Evolutionary conservation across 2,888 invertebrate species (phyloP), one percentile per base, ranked within the genome.

Genomic region (Hemithea aestivaria): DNA sequence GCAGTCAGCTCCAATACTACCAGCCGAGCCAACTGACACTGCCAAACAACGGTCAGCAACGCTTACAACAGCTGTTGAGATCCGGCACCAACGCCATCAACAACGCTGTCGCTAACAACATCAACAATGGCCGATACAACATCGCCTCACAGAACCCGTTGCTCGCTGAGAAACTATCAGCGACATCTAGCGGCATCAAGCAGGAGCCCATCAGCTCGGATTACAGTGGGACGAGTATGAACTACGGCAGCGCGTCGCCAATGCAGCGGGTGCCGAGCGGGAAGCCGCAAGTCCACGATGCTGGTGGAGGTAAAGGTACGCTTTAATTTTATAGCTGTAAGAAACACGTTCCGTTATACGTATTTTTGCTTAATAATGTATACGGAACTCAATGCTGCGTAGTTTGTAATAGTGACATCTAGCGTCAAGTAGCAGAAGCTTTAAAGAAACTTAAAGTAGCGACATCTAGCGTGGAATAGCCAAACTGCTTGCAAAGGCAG

Each of bases 141-240:
- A 94, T 96, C 50, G 94, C 94, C 16, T 95, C 95, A 7, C 93
- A 94, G 28, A 96, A 96, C 79, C 96, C 96, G 8, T 79, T 96
- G 52, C 88, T 96, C 46, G 96, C 96, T 56, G 96, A 96, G 89
- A 93, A 93, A 71, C 77, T 90, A 51, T 90, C 96, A 64, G 94
- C 96, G 74, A 93, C 94, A 89, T 90, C 89, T 79, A 84, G 88
- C 78, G 79, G 88, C 69, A 80, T 89, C 78, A 87, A 89, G 80
- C 85, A 88, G 48, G 87, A 88, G 60, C 88, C 88, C 6, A 70
- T 83, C 48, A 87, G 84, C 45, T 77, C 81, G 45, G 88, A 88
- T 56, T 88, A 88, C 62, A 83, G 73, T 60, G 87, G 85, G 35
- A 67, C 81, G 58, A 77, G 81, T 68, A 84, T 87, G 82, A 87